Evolutionary conservation across 1,140 invertebrate genomes (phyloP), one percentile per base, ranked within the genome.

Genomic region (Cherax destructor): DNA sequence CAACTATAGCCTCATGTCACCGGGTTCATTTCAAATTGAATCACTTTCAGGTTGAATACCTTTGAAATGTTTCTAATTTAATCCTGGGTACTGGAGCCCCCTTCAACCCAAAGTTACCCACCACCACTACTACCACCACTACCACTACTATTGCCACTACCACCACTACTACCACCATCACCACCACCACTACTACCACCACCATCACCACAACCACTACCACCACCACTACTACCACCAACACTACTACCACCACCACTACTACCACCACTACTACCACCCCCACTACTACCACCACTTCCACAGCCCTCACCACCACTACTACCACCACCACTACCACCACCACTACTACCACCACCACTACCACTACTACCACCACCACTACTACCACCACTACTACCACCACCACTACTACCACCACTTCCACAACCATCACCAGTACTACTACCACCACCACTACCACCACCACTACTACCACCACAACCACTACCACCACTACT

Each of bases 121-220:
- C n/a, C 49, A 77, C n/a, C 24, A 77, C n/a, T 77, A 77, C n/a
- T 24, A 77, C 49, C 13, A 77, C n/a, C 24, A 77, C n/a, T 77
- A 77, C n/a, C 30, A 41, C 30, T 41, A 41, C 30, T 41, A 41
- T 24, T 84, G 3, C 65, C 30, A 41, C 41, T 59, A 69, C 83
- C 83, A 65, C 83, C 83, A 56, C 56, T 59, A 5, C 56, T 41
- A 84, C 83, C 83, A 24, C 16, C 24, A 21, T 3, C 3, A 59
- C 56, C 3, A 59, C 56, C 56, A 59, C 56, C 1, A 59, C 16
- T 9, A 59, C 9, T 16, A 11, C 9, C 16, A 3, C 56, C 56
- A 59, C 9, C 3, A 59, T 2, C 30, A 41, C 30, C 2, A 41
- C 30, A 41, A 41, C 30, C 30, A 41, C 30, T 41, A 41, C 30